Evolutionary conservation across 2,888 invertebrate genomes (phyloP), one percentile per base, ranked within the genome.

Genomic region (Psococerastis gibbosa): DNA sequence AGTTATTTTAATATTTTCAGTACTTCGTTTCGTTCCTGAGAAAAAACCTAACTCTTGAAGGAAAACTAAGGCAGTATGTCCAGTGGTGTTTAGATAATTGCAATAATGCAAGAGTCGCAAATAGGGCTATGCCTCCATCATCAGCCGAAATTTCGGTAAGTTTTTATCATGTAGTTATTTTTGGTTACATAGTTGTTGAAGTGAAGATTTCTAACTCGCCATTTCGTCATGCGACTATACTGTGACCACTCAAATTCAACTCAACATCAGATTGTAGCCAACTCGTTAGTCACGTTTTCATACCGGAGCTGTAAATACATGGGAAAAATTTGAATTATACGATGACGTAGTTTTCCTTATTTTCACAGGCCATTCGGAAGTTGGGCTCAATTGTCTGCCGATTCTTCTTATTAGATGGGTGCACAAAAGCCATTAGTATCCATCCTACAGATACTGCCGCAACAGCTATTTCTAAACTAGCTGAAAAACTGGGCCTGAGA

Each of bases 31-130:
- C 78, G 13, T 83, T 81, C 57, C 62, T 84, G 42, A 73, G 73
- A 53, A 78, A 78, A 57, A 78, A 74, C 57, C 56, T 77, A 18
- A 65, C 68, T n/a, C 64, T 71, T 43, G 75, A 75, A 41, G 78
- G 78, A 3, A 73, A 75, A 54, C 63, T 80, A 17, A 67, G 75
- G 5, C 88, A 89, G 60, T 89, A 88, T 57, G 88, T 89, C 8
- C 84, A 88, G 60, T 91, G 89, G 84, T 91, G 91, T 58, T 68
- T 89, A 43, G 89, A 89, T 57, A 91, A 92, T 65, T 84, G 91
- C 53, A 77, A 87, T 50, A 84, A 84, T 49, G 83, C 80, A 3
- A 80, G 87, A 60, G 78, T 78, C 3, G 76, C 77, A 32, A 79
- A 83, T 2, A 62, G 92, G 32, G 77, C 79, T 51, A 73, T 78